Evolutionary conservation across 92 coral and sea anemone genomes (phyloP), one percentile per base, ranked within the genome.

Genomic region (Epizoanthus ramosus): DNA sequence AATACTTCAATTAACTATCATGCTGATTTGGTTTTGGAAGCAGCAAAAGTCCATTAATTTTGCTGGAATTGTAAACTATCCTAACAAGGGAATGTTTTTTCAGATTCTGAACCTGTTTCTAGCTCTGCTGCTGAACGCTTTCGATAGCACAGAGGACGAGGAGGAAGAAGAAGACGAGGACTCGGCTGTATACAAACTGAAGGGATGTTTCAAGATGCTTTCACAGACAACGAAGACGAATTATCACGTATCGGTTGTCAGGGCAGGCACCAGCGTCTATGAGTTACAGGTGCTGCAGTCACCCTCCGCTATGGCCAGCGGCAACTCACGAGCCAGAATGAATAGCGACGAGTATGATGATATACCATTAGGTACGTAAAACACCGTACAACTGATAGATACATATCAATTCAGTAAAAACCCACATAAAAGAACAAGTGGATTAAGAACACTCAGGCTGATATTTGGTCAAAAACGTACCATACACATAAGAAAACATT

Each of bases 21-120:
- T 28, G 2, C 31, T 28, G 31, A 28, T 28, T 28, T 28, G 31
- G 31, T 28, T 28, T 28, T 28, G 31, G 31, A 28, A 28, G 31
- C 31, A 28, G 31, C 31, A 28, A 28, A 28, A 37, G 43, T 37
- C 4, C 43, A 37, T 37, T 37, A 6, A 37, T 6, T 37, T 37
- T 37, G 43, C 43, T 37, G 43, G 43, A 37, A 37, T 37, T 37
- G 43, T 37, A 37, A 37, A 37, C 5, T 37, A 37, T 47, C 54
- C 54, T 47, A 9, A 47, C 15, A 47, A 47, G 54, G 14, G 15
- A 47, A 47, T 8, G 54, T 65, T 25, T 57, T 64, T 61, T 14
- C 71, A 93, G 98, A 94, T 93, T 41, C 86, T 93, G 37, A 93
- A 93, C 69, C 89, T 93, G n/a, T 93, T 93, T 15, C 95, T 93